Base-by-base conservation (phyloP, 2,113 vertebrate genomes). In the Heteronetta atricapilla region DNA sequence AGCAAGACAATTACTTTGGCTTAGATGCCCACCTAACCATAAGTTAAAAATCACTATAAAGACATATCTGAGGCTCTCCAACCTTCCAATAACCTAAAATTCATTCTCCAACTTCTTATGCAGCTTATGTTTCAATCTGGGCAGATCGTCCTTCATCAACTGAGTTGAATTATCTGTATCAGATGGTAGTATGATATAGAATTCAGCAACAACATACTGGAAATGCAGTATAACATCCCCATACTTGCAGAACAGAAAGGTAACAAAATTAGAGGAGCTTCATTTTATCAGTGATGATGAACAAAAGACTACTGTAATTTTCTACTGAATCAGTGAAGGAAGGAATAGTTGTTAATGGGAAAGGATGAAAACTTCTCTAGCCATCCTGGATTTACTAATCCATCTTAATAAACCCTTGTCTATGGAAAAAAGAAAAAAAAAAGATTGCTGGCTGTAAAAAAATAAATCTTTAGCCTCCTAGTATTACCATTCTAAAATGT, bases 241-340 rank as follows among this genome's bases (percentile, higher is more conserved):
- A 29, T 44, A 63, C 33, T 89, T 70, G 36, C 36, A 76, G 81
- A 90, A 77, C 75, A 93, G 87, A 91, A 77, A 52, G 55, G 40
- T 50, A 92, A 86, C 26, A 78, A 73, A 90, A 90, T 94, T 59
- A 78, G 28, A 92, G 78, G 60, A 84, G 60, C 56, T 81, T 88
- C 11, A 62, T 13, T 90, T 74, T 72, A 84, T 68, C 83, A 84
- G 48, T 3, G 2, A 28, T 68, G 52, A 85, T 60, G 82, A 94
- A 81, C 44, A 83, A 46, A 83, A 93, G 73, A 92, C 91, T 95
- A 96, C 60, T 36, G 58, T 23, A 84, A 93, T 69, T 79, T 64
- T 16, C 22, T 84, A 76, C 29, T 56, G 50, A 88, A 91, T 78
- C 66, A 68, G 10, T 6, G n/a, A 85, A 85, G 77, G 40, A 94